Evolutionary conservation across 2,888 invertebrate species (phyloP).

Genomic region (Eulithis prunata): DNA sequence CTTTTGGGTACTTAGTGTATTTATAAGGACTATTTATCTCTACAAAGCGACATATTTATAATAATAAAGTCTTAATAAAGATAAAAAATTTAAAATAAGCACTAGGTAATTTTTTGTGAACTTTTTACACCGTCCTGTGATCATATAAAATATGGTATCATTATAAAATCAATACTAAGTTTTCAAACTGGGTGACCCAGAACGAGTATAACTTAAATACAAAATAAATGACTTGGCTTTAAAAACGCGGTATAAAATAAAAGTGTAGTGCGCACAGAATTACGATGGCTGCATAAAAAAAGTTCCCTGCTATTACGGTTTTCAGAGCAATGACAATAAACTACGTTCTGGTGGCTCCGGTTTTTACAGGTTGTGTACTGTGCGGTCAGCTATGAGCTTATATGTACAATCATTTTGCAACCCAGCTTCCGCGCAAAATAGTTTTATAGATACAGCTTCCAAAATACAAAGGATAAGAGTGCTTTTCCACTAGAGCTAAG

Average conservation of each 20-base stretch:
- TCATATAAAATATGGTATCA: no score
- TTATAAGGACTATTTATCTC: no score
- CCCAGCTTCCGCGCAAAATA: neutral
- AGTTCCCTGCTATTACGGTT: constrained; percentile 43
- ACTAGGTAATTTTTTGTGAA: no score
- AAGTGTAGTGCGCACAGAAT: constrained; percentile 23
- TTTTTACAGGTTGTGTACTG: constrained; percentile 21
- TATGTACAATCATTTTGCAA: constrained; percentile 13
- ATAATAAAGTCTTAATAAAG: no score
- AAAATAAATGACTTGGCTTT: constrained; percentile 17
- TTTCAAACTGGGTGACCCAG: neutral
- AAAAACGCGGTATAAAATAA: constrained; percentile 24
- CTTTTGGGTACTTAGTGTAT: no score
- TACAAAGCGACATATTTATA: no score
- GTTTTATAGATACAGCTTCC: neutral
- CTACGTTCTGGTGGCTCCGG: constrained; percentile 38
- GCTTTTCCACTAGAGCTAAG: no score
- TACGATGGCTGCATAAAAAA: constrained; percentile 29
- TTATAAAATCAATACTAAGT: no score
- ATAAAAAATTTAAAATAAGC: no score
- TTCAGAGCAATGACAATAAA: constrained; percentile 53
- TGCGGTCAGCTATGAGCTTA: constrained; percentile 8
- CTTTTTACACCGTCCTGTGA: no score
- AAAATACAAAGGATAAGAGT: no score
- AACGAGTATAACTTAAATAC: neutral